Conservation (phyloP, 2,888 invertebrate species). For the Aspidiotus destructor region DNA sequence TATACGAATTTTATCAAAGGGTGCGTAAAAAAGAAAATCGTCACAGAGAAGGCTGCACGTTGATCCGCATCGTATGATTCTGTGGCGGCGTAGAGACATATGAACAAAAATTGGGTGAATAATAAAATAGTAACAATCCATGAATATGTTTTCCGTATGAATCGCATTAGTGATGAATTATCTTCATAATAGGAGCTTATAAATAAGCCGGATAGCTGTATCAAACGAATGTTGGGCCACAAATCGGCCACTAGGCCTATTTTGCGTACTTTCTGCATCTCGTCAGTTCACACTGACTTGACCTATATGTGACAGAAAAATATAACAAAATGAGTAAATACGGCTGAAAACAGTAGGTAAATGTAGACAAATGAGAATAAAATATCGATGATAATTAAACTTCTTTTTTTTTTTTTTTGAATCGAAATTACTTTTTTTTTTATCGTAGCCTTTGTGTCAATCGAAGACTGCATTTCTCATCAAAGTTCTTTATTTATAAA, state of each 20-base stretch:
- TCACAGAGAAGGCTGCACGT: slow-evolving; percentile 66
- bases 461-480: no score
- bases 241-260: slow-evolving; percentile 71
- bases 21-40: slow-evolving; percentile 69
- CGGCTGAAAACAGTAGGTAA: no score
- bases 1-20: slow-evolving; percentile 63
- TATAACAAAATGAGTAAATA: no score
- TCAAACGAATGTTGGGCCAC: slow-evolving; percentile 69
- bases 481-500: no score
- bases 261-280: slow-evolving; percentile 50
- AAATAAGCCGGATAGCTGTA: slow-evolving; percentile 68
- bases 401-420: no score
- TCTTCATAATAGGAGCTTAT: slow-evolving; percentile 62
- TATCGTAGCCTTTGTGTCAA: no score
- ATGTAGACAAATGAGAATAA: no score
- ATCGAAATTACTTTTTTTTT: no score
- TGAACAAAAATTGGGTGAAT: slow-evolving; percentile 46
- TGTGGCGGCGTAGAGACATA: slow-evolving; percentile 57
- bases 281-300: background rate
- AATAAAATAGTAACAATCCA: slow-evolving; percentile 38
- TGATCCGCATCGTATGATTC: slow-evolving; percentile 67
- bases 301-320: no score
- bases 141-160: slow-evolving; percentile 43
- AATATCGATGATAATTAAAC: no score
- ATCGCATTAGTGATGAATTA: slow-evolving; percentile 40